Evolutionary conservation across 1,140 invertebrate genomes (phyloP), one percentile per base, ranked within the genome.

Genomic region (Zaprionus nigranus): DNA sequence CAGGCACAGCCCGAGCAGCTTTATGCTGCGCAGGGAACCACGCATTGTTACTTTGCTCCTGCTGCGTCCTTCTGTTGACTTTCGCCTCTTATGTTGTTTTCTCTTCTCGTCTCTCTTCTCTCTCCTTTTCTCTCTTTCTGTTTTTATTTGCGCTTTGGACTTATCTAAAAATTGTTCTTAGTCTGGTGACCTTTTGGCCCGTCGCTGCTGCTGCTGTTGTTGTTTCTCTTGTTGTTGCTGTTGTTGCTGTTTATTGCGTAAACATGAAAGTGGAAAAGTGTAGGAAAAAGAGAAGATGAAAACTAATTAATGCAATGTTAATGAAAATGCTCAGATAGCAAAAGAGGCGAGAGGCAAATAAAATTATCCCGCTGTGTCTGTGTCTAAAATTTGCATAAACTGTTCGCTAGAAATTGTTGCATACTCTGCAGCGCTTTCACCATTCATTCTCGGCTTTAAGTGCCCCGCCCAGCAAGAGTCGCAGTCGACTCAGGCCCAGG

Each of bases 281-380:
- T 64, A 77, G 43, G 56, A 54, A 73, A 85, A 49, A 15, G 36
- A 38, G 51, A 69, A 9, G 40, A 46, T 9, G 40, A 66, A 84
- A 81, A 79, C 63, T 76, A 88, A 88, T 88, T 88, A 90, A 88
- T 81, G 78, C 78, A 68, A 74, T 81, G 72, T 90, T 90, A 76
- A 79, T 79, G 81, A 74, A 81, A 75, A 85, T 66, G 62, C 65
- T 57, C 61, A 43, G 68, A 71, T 26, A 60, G 43, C 64, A 17
- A 46, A 40, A 4, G 2, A 34, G 43, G 43, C 43, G 46, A 17
- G 13, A 38, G 40, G 46, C 46, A 51, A 24, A 51, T 51, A 24
- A 51, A 51, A 51, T 51, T 51, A 49, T 49, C 46, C 38, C 12
- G 38, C 38, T 46, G 40, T 49, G 26, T 12, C 38, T 46, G 40